Evolutionary conservation across 1,140 invertebrate genomes (phyloP), one percentile per base, ranked within the genome.

Genomic region (Pteromalus puparum): DNA sequence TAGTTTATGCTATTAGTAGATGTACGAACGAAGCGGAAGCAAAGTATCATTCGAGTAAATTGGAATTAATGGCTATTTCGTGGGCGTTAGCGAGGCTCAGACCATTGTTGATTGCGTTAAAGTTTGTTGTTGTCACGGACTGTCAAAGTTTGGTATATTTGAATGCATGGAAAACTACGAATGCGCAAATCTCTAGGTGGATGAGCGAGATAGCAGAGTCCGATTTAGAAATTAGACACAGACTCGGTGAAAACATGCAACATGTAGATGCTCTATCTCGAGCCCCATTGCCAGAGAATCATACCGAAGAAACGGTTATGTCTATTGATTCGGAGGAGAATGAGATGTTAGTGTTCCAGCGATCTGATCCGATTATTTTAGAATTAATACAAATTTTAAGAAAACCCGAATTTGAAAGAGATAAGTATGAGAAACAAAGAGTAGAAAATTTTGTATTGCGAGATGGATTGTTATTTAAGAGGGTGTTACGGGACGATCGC

Each of bases 11-110:
- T n/a, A n/a, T n/a, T n/a, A n/a, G 77, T 21, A 34, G 61, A 24
- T 46, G 42, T 6, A 83, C 53, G 5, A 38, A 12, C 4, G 73
- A 76, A 26, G n/a, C 12, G 7, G 82, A 83, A 72, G n/a, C 38
- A n/a, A 53, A 28, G 1, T 83, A 78, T 42, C 67, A 83, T 30
- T 77, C 46, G n/a, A 87, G 76, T 65, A 74, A 87, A 38, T 42
- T 88, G 26, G 89, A 89, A 79, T 42, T 85, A 9, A n/a, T 89
- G 48, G 88, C 85, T 4, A 76, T 87, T 0, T 86, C 82, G 1
- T 68, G 82, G 18, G 73, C 80, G 0, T 12, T 87, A 1, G 75
- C 80, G 9, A 26, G 85, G 24, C 79, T 81, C 24, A 34, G 81
- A 67, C 13, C 15, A 18, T 86, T 83, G 15, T 34, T 87, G n/a